These are phyloP conservation scores for Uria aalge DNA, from an alignment of 2,113 vertebrate genomes.

Conservation along the genomic window DNA sequence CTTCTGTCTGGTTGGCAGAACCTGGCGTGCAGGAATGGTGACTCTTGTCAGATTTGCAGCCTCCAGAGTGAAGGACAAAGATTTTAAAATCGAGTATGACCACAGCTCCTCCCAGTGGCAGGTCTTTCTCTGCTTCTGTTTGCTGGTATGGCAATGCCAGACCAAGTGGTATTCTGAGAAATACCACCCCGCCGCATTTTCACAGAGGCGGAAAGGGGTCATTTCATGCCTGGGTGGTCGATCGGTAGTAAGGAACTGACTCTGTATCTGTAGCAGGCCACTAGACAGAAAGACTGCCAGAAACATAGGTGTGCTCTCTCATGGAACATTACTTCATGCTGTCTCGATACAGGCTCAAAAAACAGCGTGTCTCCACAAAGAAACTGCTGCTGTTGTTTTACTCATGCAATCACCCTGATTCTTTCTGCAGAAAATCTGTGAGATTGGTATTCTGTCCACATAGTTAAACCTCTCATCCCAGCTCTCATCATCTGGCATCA, in stretches of 20 bases:
- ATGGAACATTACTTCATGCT: not conserved
- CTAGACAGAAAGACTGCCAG: not conserved
- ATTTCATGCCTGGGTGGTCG: not conserved
- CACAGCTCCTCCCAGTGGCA: slow-evolving; percentile 47
- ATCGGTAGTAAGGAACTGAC: not conserved
- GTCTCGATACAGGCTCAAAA: not conserved
- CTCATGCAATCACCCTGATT: not conserved
- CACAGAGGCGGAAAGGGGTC: not conserved
- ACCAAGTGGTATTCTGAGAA: not conserved
- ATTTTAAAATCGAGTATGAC: not conserved
- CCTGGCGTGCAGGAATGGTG: not conserved
- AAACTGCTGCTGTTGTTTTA: not conserved
- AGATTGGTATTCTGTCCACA: not conserved
- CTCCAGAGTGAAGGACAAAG: not conserved
- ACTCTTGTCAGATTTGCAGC: not conserved
- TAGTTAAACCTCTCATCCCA: not conserved
- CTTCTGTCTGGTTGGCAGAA: not conserved
- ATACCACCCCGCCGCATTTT: fast-evolving
- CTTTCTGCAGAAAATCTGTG: not conserved
- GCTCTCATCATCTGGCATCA: not conserved
- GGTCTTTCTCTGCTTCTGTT: not conserved
- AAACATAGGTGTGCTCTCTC: not conserved
- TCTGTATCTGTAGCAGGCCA: not conserved
- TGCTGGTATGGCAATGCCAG: not conserved
- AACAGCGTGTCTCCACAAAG: not conserved